Conservation (phyloP, 2,797 vertebrate species). For the Falco peregrinus region DNA sequence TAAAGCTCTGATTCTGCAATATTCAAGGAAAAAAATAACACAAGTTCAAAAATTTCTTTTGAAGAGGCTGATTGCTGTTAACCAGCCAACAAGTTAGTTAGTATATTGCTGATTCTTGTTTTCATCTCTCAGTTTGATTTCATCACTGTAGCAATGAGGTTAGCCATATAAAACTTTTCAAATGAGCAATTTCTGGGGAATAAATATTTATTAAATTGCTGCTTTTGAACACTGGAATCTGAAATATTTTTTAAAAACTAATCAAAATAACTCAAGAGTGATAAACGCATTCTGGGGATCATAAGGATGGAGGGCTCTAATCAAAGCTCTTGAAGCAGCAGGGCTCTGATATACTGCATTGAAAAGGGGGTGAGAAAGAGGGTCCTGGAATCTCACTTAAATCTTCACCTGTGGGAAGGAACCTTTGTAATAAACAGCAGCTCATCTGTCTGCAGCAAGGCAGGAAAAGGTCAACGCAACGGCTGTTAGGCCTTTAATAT, state of each 20-base stretch:
- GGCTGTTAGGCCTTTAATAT: constrained; percentile 82
- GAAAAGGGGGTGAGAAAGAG: constrained; percentile 41
- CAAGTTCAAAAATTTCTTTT: constrained; percentile 76
- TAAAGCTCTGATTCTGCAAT: constrained; percentile 74
- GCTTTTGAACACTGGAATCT: constrained; percentile 63
- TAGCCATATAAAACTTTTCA: constrained; percentile 76
- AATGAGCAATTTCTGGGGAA: constrained; percentile 75
- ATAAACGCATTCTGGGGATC: constrained; percentile 58
- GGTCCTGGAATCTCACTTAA: constrained; percentile 62
- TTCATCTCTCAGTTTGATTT: constrained; percentile 78
- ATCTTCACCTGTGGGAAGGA: constrained; percentile 78
- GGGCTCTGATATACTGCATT: constrained; percentile 34
- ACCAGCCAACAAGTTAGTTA: constrained; percentile 74
- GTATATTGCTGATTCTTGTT: constrained; percentile 73
- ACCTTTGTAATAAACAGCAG: constrained; percentile 77
- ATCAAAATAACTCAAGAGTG: constrained; percentile 70
- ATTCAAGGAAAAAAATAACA: constrained; percentile 62
- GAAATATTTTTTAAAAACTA: constrained; percentile 70
- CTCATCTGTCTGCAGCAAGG: constrained; percentile 79
- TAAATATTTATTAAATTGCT: constrained; percentile 77
- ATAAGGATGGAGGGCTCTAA: constrained; percentile 60
- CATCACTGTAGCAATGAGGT: constrained; percentile 70
- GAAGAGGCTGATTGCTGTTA: constrained; percentile 77
- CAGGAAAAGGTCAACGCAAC: constrained; percentile 79
- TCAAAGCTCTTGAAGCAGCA: constrained; percentile 70